Evolutionary conservation across 2,797 vertebrate species (phyloP), one percentile per base, ranked within the genome.

Genomic region (Pempheris klunzingeri): DNA sequence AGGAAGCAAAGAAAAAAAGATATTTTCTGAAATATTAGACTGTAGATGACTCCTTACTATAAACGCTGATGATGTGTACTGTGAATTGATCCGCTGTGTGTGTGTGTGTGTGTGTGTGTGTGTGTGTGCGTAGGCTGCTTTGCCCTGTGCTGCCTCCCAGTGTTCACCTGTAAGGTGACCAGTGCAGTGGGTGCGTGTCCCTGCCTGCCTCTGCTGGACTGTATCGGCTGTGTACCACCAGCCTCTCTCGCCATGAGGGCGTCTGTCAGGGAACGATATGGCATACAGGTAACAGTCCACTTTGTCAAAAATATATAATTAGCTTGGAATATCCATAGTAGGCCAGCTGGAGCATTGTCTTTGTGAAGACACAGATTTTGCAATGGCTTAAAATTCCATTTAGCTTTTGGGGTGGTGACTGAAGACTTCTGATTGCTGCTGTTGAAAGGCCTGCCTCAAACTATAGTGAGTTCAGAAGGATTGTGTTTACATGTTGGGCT

Each of bases 91-190:
- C 26, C 12, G 1, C 30, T 74, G n/a, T 74, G 20, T 71, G 20
- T 81, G 39, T 76, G 5, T 78, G 5, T 71, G 38, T 72, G 46
- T 67, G 53, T 36, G 7, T 76, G 28, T 75, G 55, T 60, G 38
- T 75, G 47, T 60, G 64, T 83, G 53, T 81, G 36, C 83, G 26
- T 67, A 94, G 93, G 94, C 52, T 94, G 93, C 63, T 93, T 91
- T 74, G 94, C 94, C 43, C 67, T 93, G 22, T 95, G 94, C 88
- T 95, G 95, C 88, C 90, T 95, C 83, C 93, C 93, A 36, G 70
- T 95, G 77, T 94, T 94, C 55, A 92, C 91, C 63, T 95, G 93
- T 83, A 93, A 93, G 86, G 93, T 91, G 53, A 92, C 91, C 59
- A 79, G 74, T 3, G 87, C 85, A 0, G 88, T 84, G 6, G 94